Conservation (phyloP, 1,140 invertebrate species). For the Bombus picipes region DNA sequence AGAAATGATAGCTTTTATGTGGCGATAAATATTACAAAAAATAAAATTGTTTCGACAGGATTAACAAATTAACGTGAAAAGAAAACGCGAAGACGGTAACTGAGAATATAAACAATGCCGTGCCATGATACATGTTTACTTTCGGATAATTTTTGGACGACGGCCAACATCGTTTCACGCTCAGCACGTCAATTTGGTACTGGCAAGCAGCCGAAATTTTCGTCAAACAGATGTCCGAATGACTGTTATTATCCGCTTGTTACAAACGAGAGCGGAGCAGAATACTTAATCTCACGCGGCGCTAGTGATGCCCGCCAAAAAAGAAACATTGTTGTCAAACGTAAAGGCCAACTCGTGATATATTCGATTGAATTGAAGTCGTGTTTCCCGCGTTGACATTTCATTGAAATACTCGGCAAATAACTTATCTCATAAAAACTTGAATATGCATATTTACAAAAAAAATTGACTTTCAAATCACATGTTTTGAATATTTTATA, state of each 20-base stretch:
- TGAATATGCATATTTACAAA: not conserved
- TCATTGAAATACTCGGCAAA: not conserved
- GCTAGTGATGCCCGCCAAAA: conserved; percentile 14
- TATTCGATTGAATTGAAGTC: not conserved
- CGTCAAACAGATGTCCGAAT: conserved; percentile 60
- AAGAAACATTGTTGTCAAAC: conserved; percentile 56
- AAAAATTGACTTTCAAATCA: not conserved
- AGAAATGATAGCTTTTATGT: not conserved
- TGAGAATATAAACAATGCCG: conserved; percentile 49
- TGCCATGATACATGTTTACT: conserved; percentile 62
- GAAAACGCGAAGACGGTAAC: conserved; percentile 24
- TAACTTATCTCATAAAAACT: not conserved
- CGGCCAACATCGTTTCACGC: conserved; percentile 55
- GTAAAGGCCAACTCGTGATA: conserved; percentile 38
- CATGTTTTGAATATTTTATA: not conserved
- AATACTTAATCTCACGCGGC: conserved; percentile 36
- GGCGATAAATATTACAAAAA: not conserved
- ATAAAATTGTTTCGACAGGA: too few species aligned
- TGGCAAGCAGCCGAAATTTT: conserved; percentile 69
- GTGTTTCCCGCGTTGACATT: not conserved
- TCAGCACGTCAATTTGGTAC: conserved; percentile 60
- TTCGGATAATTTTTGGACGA: conserved; percentile 66
- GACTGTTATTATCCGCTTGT: conserved; percentile 51
- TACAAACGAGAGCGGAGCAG: conserved; percentile 47
- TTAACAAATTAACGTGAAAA: conserved; percentile 31